Evolutionary conservation across 2,797 vertebrate species (phyloP), one percentile per base, ranked within the genome.

Genomic region (Naso thynnoides): DNA sequence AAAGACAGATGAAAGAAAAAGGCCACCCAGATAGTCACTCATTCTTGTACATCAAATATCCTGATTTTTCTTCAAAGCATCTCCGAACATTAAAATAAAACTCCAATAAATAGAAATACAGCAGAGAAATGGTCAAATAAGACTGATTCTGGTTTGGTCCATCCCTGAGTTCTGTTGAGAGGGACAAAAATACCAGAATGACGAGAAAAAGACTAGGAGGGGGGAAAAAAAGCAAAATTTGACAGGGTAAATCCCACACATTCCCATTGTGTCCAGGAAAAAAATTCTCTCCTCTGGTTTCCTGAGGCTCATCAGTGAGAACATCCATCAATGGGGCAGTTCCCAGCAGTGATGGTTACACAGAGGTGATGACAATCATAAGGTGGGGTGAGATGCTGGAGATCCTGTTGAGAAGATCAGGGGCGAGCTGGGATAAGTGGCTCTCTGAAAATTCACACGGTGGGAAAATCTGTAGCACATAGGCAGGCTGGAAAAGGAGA

Each of bases 341-440:
- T 87, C 80, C 69, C 74, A 70, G 66, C 73, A 38, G 55, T 60
- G 81, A 81, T 58, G 79, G 81, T 98, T 96, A 99, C 89, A 98
- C 98, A 16, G 97, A 98, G 72, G 98, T 98, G 76, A 99, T 99
- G 94, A 99, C 97, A 53, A 99, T 99, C 98, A 99, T 99, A 82
- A 99, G 96, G 94, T 99, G 98, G 78, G 98, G 98, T 21, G 98
- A 99, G 92, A 99, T 99, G 93, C 94, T 99, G 92, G 98, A 99
- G 92, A 99, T 97, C 93, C 97, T 96, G 94, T 97, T 97, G 3
- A 99, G 96, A 56, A 99, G 96, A 89, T 99, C 98, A 0, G 98
- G 98, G 71, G 98, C 98, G 0, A 99, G 95, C 61, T 97, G 97
- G 54, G 98, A 98, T 66, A 99, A 92, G 89, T 99, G 98, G 89